Evolutionary conservation across 2,113 vertebrate species (phyloP).

Genomic region (Bettongia penicillata): DNA sequence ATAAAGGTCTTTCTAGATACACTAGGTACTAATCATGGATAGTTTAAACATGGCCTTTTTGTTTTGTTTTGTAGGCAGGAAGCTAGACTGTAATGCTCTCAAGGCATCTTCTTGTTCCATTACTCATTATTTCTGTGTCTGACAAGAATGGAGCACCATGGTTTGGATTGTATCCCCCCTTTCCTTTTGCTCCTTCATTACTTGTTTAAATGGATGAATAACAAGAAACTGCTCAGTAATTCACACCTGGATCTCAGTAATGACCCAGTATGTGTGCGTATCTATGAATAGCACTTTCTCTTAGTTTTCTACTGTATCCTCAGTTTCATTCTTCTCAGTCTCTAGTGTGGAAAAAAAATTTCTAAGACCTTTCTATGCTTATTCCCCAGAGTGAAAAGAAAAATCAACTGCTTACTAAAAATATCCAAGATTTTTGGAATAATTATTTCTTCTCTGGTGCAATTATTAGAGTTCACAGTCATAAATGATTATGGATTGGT

Average conservation of each 20-base stretch:
- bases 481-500: background rate
- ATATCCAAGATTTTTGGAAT: conserved; percentile 11
- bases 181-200: conserved; percentile 38
- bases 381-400: background rate
- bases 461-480: conserved; percentile 53
- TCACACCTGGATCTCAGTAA: conserved; percentile 73
- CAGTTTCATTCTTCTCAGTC: background rate
- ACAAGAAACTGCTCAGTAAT: conserved; percentile 61
- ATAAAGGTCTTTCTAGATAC: too few relatives aligned
- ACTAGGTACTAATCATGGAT: too few relatives aligned
- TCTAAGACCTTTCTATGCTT: background rate
- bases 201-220: conserved; percentile 71
- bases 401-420: conserved; percentile 23
- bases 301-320: background rate
- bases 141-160: background rate
- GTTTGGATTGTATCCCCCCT: background rate
- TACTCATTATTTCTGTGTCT: too few relatives aligned
- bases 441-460: conserved; percentile 23
- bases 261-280: conserved; percentile 51
- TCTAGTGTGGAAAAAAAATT: background rate
- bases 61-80: too few relatives aligned
- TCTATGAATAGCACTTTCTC: conserved; percentile 41
- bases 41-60: too few relatives aligned
- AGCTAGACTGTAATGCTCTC: too few relatives aligned
- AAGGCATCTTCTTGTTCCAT: too few relatives aligned